Evolutionary conservation across 1,140 invertebrate species (phyloP), one percentile per base, ranked within the genome.

Genomic region (Augochlora pura): DNA sequence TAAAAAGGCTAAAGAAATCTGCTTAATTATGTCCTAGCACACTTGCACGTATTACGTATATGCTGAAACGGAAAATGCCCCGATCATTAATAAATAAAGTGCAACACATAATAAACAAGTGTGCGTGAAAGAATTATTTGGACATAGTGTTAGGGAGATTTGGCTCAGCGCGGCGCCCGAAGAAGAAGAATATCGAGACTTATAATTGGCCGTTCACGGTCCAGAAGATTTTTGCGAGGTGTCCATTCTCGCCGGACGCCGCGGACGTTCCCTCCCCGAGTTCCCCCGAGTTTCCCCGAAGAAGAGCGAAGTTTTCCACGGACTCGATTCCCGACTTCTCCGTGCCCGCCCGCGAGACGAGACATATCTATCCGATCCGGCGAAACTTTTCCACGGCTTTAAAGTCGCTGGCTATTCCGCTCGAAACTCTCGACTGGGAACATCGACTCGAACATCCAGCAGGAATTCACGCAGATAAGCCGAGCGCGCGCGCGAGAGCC

Each of bases 371-470:
- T 75, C 64, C 79, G 83, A 81, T 81, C 82, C 38, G 67, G 27
- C 52, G 52, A 84, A 84, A 85, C 79, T 85, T 85, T 66, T 73
- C 82, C 69, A 70, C 84, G 49, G 69, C 70, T 81, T 84, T 80
- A 84, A 85, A 84, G 78, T 85, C 77, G 67, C 54, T 65, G 54
- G 54, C 73, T 84, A 70, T 80, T 54, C 72, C 65, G 52, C 73
- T 64, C 23, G 72, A 46, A 68, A 77, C 74, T 84, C 82, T 65
- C 66, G 63, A 64, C 77, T 60, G 77, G 77, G 52, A 68, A 83
- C 83, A 73, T 84, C 71, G 77, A 80, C 71, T 80, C 79, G 71
- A 77, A 84, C 82, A 85, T 83, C 82, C 67, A 84, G 69, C 82
- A 77, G 78, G 72, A 85, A 85, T 85, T 84, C 77, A 66, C 70